Evolutionary conservation across 2,797 vertebrate genomes (phyloP), one percentile per base, ranked within the genome.

Genomic region (Orestias chungarensis): DNA sequence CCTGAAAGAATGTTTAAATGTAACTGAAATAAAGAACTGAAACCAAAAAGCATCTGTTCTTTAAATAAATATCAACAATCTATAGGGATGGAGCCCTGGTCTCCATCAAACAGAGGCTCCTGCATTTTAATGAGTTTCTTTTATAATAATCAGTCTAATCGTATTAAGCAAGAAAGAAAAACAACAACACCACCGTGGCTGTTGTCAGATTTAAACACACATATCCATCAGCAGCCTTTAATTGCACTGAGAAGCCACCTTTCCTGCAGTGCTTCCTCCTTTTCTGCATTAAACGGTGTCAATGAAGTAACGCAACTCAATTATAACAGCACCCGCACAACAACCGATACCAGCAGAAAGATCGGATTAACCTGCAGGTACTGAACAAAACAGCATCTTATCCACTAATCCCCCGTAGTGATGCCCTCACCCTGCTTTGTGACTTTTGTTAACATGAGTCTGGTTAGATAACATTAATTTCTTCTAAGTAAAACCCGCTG

Each of bases 401-500:
- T 54, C 70, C 18, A 73, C 38, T 76, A 70, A 72, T 71, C 49
- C 68, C 67, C 18, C 23, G 55, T 17, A 15, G 59, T 0, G 23
- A 73, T 8, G 38, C 23, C 54, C 17, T 46, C 68, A 5, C 25
- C 43, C 40, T 11, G 72, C 35, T 70, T 74, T 78, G 25, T 78
- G 57, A 27, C 46, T 70, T 79, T 71, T 73, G 68, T 72, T 61
- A 69, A 66, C 40, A 64, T 33, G 18, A 64, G 25, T 75, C 47
- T 59, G 44, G 47, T 80, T 74, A 50, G 73, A 75, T 84, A 75
- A 86, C n/a, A 66, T 69, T 71, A 15, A 66, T 27, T 46, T 76
- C 46, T 68, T 64, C 54, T 57, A 17, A 55, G 66, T 54, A 43
- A 0, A 57, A 33, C 74, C 35, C 70, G n/a, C n/a, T 54, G 8